phyloP scores from a whole-genome alignment of 2,888 invertebrate genomes.

The Sesia apiformis region DNA sequence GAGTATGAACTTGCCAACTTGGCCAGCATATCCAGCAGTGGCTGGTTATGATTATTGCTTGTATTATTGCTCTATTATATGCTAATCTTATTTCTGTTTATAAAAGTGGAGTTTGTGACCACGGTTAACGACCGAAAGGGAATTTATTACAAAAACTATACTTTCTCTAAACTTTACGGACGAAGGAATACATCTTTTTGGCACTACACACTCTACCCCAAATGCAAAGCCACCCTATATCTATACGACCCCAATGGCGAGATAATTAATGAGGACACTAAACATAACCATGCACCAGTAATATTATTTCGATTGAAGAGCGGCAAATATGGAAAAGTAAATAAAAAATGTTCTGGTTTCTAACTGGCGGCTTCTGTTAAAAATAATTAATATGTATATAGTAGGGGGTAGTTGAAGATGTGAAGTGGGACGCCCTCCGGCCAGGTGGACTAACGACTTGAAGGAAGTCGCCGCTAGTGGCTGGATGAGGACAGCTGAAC shows the following conservation, averaged over 20 bases:
- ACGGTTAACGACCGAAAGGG: neutral
- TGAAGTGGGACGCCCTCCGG: no score
- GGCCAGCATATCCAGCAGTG: no score
- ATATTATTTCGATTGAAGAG: neutral
- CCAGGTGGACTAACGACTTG: no score
- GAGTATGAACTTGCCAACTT: no score
- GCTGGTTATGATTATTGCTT: no score
- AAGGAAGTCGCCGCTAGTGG: no score
- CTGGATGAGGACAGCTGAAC: no score
- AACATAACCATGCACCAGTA: neutral
- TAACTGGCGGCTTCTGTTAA: no score
- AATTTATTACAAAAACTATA: neutral
- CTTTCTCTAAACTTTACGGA: neutral
- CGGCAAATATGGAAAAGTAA: neutral
- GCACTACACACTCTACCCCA: neutral
- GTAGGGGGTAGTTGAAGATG: no score
- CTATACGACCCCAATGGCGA: neutral
- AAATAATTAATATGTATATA: no score
- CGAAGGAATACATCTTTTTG: neutral
- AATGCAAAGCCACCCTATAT: neutral
- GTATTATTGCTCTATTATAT: no score
- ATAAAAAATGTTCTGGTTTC: no score
- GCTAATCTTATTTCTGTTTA: neutral
- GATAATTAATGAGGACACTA: neutral
- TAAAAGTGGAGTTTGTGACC: neutral